A percentile compares a stretch with the other conserved stretches of the same genome.
Evolutionary conservation across 2,888 invertebrate genomes (phyloP).

Genomic region (Cryptus armator): DNA sequence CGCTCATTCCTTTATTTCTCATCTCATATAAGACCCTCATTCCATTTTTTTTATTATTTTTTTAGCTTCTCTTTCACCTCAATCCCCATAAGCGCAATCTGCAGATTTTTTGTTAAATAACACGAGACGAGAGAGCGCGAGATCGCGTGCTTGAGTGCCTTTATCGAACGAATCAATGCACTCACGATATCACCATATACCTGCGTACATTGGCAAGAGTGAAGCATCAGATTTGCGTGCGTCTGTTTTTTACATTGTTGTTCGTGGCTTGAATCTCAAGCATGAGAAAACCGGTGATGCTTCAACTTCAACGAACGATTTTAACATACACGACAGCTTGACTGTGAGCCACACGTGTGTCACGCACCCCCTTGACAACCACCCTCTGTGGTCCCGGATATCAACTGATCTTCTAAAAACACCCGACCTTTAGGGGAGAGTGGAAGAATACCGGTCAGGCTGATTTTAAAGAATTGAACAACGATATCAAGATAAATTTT

Average conservation of each 20-base stretch:
- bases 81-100: slow-evolving; percentile 44
- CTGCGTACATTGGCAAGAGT: background rate
- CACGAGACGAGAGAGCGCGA: background rate
- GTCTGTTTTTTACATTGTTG: slow-evolving; percentile 37
- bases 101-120: slow-evolving; percentile 20
- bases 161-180: slow-evolving; percentile 3
- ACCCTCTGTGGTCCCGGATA: slow-evolving; percentile 36
- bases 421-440: background rate
- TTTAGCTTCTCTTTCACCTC: background rate
- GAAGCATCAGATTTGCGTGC: background rate
- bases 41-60: background rate
- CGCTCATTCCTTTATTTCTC: slow-evolving; percentile 42
- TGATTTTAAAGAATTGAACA: too few species aligned
- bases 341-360: slow-evolving; percentile 40
- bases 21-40: slow-evolving; percentile 21
- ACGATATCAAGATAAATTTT: too few species aligned
- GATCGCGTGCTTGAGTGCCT: slow-evolving; percentile 29
- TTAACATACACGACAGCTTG: slow-evolving; percentile 10
- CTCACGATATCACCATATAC: background rate
- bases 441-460: too few species aligned
- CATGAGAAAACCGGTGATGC: slow-evolving; percentile 1
- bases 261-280: slow-evolving; percentile 29
- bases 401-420: slow-evolving; percentile 5
- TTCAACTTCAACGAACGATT: background rate
- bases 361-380: slow-evolving; percentile 6